phyloP scores from a whole-genome alignment of 2,888 invertebrate genomes.

The Crossocerus cetratus region DNA sequence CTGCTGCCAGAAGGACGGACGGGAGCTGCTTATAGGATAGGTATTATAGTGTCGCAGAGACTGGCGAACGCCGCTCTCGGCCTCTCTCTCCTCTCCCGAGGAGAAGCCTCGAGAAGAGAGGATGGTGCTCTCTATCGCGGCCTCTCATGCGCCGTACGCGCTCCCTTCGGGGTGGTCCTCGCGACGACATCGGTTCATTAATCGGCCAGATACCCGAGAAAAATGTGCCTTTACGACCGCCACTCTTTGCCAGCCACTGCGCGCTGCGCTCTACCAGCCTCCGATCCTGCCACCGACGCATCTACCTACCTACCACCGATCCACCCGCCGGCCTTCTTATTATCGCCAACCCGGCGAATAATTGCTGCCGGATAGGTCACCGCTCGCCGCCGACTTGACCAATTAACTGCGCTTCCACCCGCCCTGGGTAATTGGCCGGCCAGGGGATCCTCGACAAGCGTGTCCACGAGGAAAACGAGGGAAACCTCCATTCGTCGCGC shows the following conservation, averaged over 20 bases:
- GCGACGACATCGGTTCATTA: constrained; percentile 75
- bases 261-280: constrained; percentile 26
- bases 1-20: constrained; percentile 62
- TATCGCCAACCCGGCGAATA: constrained; percentile 1
- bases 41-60: constrained; percentile 66
- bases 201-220: constrained; percentile 72
- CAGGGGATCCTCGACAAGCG: no score
- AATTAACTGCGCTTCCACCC: not conserved
- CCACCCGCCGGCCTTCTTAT: constrained; percentile 7
- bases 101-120: constrained; percentile 13
- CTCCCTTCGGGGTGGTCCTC: constrained; percentile 73
- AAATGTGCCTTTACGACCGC: constrained; percentile 66
- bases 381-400: not conserved
- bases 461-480: no score
- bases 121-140: constrained; percentile 4
- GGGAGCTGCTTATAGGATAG: constrained; percentile 69
- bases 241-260: constrained; percentile 24
- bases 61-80: constrained; percentile 29
- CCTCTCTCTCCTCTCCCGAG: not conserved
- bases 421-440: not conserved
- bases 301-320: constrained; percentile 9
- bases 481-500: no score
- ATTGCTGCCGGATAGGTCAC: constrained; percentile 10
- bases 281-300: constrained; percentile 20
- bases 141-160: constrained; percentile 51